Conservation (phyloP, 2,888 invertebrate genomes). For the Drosophila gaucha region DNA sequence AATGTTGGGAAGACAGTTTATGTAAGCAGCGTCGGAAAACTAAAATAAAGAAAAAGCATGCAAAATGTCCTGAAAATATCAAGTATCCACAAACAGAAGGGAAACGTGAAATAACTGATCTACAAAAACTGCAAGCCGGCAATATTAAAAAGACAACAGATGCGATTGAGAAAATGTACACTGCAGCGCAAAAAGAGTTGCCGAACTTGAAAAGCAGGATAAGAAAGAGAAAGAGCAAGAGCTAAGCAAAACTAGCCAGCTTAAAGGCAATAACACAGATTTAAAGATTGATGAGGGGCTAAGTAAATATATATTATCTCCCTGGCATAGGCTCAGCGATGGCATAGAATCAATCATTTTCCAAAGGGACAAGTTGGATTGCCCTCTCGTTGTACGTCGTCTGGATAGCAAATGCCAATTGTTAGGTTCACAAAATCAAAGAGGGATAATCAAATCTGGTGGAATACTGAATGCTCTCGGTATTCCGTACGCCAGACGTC, state of each 20-base stretch:
- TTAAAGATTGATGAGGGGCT: conserved; percentile 5
- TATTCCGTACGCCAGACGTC: neutral
- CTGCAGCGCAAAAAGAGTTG: neutral
- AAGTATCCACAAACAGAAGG: neutral
- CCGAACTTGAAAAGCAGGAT: neutral
- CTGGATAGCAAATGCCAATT: neutral
- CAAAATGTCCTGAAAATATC: neutral
- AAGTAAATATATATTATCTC: conserved; percentile 12
- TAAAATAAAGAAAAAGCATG: neutral
- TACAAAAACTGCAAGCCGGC: neutral
- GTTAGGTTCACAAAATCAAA: neutral
- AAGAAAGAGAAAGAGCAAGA: neutral
- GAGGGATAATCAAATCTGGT: neutral
- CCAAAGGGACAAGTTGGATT: neutral
- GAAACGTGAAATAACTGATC: neutral
- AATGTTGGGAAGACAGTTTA: neutral
- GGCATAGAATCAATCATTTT: conserved; percentile 5
- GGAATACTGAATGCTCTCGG: conserved; percentile 12
- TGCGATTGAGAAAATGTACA: neutral
- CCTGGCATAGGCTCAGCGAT: neutral
- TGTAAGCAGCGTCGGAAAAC: neutral
- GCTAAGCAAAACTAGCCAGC: neutral
- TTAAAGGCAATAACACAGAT: neutral
- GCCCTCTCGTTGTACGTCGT: neutral
- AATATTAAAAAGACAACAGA: neutral